These are phyloP conservation scores for Agrotis exclamationis DNA, from an alignment of 2,888 invertebrate species.

Conservation along the genomic window DNA sequence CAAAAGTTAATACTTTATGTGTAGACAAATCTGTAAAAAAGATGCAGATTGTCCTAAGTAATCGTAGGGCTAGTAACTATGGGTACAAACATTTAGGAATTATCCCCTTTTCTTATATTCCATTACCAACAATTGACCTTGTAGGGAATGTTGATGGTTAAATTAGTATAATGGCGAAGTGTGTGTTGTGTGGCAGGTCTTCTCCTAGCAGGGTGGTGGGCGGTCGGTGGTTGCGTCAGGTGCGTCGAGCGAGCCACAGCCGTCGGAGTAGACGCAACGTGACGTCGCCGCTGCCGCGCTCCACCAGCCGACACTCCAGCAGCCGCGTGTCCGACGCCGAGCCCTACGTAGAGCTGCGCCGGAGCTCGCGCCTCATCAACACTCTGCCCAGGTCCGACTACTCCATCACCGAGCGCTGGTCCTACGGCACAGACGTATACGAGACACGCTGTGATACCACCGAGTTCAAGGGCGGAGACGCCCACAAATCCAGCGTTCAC, in stretches of 20 bases:
- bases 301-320: conserved; percentile 80
- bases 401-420: conserved; percentile 91
- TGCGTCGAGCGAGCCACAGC: conserved; percentile 86
- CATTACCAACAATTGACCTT: conserved; percentile 7
- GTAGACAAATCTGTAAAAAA: no score
- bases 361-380: conserved; percentile 89
- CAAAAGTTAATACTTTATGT: no score
- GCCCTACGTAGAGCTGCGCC: conserved; percentile 83
- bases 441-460: conserved; percentile 86
- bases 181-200: conserved; percentile 80
- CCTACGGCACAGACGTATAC: conserved; percentile 90
- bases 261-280: conserved; percentile 84
- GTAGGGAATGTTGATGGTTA: conserved; percentile 43
- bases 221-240: conserved; percentile 90
- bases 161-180: conserved; percentile 49
- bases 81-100: no score
- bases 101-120: background rate
- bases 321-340: conserved; percentile 82
- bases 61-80: no score
- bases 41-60: no score
- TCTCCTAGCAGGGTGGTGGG: conserved; percentile 91
- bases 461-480: conserved; percentile 82
- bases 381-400: conserved; percentile 88
- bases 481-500: conserved; percentile 74
- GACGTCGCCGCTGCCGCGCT: conserved; percentile 84